Percentiles rank a stretch among this genome's conserved stretches.
Conservation (phyloP, 2,888 invertebrate genomes). For the Leptopilina drosophilae region DNA sequence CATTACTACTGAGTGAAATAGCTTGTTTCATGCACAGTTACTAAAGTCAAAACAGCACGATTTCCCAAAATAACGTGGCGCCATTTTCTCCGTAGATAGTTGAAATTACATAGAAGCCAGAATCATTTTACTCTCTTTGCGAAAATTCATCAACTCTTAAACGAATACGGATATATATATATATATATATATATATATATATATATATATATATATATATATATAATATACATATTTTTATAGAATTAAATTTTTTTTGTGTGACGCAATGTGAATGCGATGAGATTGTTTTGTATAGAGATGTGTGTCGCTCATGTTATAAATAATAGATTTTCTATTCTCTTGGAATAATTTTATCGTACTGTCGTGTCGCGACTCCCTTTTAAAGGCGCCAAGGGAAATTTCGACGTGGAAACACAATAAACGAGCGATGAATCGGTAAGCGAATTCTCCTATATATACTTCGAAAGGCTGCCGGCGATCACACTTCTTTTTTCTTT, state of each 20-base stretch:
- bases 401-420: conserved; percentile 29
- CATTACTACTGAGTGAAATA: not conserved
- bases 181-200: not conserved
- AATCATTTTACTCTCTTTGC: not conserved
- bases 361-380: conserved; percentile 24
- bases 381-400: conserved; percentile 38
- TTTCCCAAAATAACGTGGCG: conserved; percentile 4
- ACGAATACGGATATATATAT: not conserved
- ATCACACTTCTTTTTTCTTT: not conserved
- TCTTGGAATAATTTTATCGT: conserved; percentile 36
- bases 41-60: conserved; percentile 1
- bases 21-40: not conserved
- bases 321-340: conserved; percentile 39
- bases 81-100: not conserved
- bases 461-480: conserved; percentile 19
- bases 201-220: not conserved
- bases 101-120: not conserved
- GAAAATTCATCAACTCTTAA: not conserved
- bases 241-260: not conserved
- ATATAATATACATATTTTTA: not conserved
- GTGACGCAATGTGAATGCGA: not conserved
- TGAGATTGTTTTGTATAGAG: conserved; percentile 3
- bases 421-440: conserved; percentile 35
- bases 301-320: conserved; percentile 3
- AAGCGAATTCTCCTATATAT: conserved; percentile 11